Evolutionary conservation across 2,888 invertebrate genomes (phyloP).

Genomic region (Podabrus alpinus): DNA sequence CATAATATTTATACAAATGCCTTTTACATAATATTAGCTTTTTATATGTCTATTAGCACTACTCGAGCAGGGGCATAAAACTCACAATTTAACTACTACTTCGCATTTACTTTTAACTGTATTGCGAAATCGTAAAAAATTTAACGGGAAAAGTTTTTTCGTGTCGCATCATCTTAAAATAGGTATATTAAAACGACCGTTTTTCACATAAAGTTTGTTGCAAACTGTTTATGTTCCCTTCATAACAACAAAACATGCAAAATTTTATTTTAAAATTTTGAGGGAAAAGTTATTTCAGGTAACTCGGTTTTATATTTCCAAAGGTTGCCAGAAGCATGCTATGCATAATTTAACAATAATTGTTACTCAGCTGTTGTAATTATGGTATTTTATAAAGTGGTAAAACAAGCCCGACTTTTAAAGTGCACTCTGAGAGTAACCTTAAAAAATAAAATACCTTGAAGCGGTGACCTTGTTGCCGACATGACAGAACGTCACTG

Average conservation of each 20-base stretch:
- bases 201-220: not conserved
- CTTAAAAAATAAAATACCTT: not conserved
- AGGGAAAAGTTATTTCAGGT: not conserved
- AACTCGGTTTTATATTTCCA: not conserved
- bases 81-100: constrained; percentile 17
- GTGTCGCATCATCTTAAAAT: constrained; percentile 3
- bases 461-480: not conserved
- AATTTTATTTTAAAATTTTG: not conserved
- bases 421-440: not conserved
- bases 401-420: too few species aligned
- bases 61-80: constrained; percentile 19
- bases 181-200: constrained; percentile 1
- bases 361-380: not conserved
- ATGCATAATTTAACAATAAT: not conserved
- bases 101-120: constrained; percentile 22
- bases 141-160: constrained; percentile 13
- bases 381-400: not conserved
- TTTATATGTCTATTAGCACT: constrained; percentile 25
- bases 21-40: constrained; percentile 32
- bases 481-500: not conserved
- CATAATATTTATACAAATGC: constrained; percentile 34
- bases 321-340: not conserved
- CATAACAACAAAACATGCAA: not conserved
- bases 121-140: constrained; percentile 18
- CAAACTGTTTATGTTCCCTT: not conserved